Evolutionary conservation across 2,113 vertebrate genomes (phyloP), one percentile per base, ranked within the genome.

Genomic region (Choloepus hoffmanni): DNA sequence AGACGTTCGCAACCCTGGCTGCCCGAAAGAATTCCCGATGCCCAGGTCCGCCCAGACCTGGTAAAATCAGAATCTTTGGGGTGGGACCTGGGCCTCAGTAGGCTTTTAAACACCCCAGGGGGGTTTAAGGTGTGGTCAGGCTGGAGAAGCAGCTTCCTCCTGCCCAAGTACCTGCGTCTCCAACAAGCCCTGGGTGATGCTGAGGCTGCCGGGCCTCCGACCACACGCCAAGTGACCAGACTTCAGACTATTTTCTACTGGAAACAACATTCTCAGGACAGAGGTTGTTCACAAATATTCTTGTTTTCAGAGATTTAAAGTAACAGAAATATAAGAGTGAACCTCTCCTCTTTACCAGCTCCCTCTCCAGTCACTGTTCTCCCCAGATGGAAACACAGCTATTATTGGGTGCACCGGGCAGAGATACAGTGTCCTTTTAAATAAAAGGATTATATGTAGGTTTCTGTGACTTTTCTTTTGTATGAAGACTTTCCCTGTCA

Each of bases 51-150:
- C 11, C 73, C 36, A 78, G 79, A 58, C 30, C n/a, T 72, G 13
- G 14, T 3, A 33, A 45, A 3, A 48, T 74, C 36, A n/a, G 65
- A 73, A 40, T 11, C 40, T 48, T 48, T 43, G 2, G 7, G 36
- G n/a, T 36, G 50, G 3, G 18, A 58, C 50, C 70, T 0, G 0
- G 33, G 23, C 53, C 78, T 58, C 45, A 1, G n/a, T 5, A 1
- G 55, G 10, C 10, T 26, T 11, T 24, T 73, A 55, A n/a, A 36
- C 26, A 1, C 2, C 63, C 78, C 16, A 9, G 33, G 79, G 79
- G n/a, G 70, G 45, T 63, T 36, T 24, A 7, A 15, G 5, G 6
- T 63, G 85, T 9, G 70, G 63, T 43, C 5, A 10, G 62, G 21
- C 28, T 84, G 4, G 7, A 45, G 67, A 45, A 16, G 28, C 58